phyloP scores from a whole-genome alignment of 2,888 invertebrate species.

The Sarcophaga rosellei region DNA sequence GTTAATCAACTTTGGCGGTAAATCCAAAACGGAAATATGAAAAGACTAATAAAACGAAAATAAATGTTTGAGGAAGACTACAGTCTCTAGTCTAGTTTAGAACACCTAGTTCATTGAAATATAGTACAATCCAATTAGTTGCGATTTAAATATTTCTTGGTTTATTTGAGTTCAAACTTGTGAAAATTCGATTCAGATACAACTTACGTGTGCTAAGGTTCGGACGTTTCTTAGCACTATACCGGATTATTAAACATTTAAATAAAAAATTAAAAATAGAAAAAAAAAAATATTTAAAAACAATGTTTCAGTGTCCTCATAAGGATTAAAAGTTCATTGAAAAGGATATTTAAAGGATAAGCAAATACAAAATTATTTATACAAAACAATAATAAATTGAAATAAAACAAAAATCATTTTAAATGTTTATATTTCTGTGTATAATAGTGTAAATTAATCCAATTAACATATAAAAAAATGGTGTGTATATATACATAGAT shows the following conservation, averaged over 20 bases:
- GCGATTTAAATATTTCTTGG: constrained; percentile 53
- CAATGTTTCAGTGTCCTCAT: not conserved
- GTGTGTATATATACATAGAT: constrained; percentile 73
- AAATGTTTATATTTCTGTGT: constrained; percentile 63
- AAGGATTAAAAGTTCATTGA: constrained; percentile 36
- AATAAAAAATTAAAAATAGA: constrained; percentile 36
- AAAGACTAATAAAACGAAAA: constrained; percentile 29
- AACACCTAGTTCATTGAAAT: constrained; percentile 71
- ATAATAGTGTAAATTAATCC: constrained; percentile 72
- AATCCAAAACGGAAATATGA: constrained; percentile 61
- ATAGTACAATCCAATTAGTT: constrained; percentile 81
- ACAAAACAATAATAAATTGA: constrained; percentile 31
- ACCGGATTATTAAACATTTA: constrained; percentile 61
- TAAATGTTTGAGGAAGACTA: constrained; percentile 58
- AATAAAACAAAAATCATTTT: constrained; percentile 38
- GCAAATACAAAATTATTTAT: not conserved
- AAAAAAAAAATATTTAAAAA: constrained; percentile 37
- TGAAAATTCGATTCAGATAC: constrained; percentile 75
- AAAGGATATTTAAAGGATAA: constrained; percentile 34
- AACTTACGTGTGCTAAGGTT: constrained; percentile 78
- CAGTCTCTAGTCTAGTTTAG: constrained; percentile 60
- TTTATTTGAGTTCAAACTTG: constrained; percentile 66
- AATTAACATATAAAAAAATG: constrained; percentile 75
- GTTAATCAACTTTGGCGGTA: constrained; percentile 63
- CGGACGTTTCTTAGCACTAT: constrained; percentile 78